Conservation (phyloP, 2,113 vertebrate genomes). For the Hippocampus zosterae region DNA sequence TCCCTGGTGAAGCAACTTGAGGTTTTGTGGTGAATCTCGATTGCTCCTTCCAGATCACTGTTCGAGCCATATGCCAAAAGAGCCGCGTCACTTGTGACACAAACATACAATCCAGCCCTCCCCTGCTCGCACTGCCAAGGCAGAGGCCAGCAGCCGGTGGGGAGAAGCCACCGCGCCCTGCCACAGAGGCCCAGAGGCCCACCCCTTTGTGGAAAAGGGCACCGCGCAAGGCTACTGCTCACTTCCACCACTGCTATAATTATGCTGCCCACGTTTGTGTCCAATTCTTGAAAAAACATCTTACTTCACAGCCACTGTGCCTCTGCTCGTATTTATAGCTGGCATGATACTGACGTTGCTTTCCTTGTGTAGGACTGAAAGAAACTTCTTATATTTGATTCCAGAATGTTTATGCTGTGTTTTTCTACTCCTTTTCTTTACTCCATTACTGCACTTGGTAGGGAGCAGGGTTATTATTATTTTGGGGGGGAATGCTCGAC, state of each 20-base stretch:
- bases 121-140: conserved; percentile 43
- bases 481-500: no score
- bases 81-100: conserved; percentile 53
- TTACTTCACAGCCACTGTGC: conserved; percentile 10
- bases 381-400: background rate
- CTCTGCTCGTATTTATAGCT: conserved; percentile 16
- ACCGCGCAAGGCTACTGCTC: conserved; percentile 7
- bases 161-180: conserved; percentile 34
- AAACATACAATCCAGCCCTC: conserved; percentile 51
- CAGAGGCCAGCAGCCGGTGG: conserved; percentile 44
- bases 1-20: conserved; percentile 39
- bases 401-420: no score
- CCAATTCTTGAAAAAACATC: background rate
- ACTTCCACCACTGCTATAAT: conserved; percentile 16
- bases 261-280: conserved; percentile 16
- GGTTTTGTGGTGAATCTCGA: conserved; percentile 57
- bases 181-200: conserved; percentile 22
- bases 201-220: conserved; percentile 20
- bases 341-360: background rate
- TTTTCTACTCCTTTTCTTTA: no score
- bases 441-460: no score
- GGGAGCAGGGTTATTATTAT: no score
- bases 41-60: conserved; percentile 36
- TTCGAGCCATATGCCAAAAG: conserved; percentile 46
- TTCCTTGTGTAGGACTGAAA: background rate